Evolutionary conservation across 1,140 invertebrate genomes (phyloP).

Genomic region (Brachionus paranguensis): DNA sequence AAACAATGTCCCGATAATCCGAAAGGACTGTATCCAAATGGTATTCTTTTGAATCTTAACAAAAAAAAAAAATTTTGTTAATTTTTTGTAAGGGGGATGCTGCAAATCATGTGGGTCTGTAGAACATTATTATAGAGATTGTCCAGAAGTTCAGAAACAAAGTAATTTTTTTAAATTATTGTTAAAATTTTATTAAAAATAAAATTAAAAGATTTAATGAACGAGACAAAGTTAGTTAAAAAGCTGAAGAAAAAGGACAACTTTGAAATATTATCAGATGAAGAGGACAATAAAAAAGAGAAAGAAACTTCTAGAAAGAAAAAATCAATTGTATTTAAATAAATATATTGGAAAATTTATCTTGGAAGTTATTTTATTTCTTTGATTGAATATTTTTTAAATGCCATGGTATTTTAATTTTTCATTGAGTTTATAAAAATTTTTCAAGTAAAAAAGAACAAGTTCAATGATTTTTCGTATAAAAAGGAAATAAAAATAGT

Average conservation of each 20-base stretch:
- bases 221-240: constrained; percentile 11
- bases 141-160: constrained; percentile 57
- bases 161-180: neutral
- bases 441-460: too few relatives aligned
- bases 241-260: neutral
- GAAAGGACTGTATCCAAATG: constrained; percentile 77
- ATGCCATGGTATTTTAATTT: too few relatives aligned
- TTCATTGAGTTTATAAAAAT: too few relatives aligned
- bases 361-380: neutral
- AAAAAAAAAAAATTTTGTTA: neutral
- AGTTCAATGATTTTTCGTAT: too few relatives aligned
- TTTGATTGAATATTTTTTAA: neutral
- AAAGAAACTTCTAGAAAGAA: neutral
- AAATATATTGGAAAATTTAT: neutral
- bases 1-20: constrained; percentile 56
- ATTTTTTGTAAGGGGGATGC: constrained; percentile 57
- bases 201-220: neutral
- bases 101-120: constrained; percentile 77
- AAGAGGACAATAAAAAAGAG: neutral
- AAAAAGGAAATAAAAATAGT: too few relatives aligned
- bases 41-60: constrained; percentile 45
- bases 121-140: constrained; percentile 76
- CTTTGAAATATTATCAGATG: constrained; percentile 15
- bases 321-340: constrained; percentile 4
- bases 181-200: neutral